phyloP scores from a whole-genome alignment of 2,888 invertebrate genomes.

The Leucophenga montana region DNA sequence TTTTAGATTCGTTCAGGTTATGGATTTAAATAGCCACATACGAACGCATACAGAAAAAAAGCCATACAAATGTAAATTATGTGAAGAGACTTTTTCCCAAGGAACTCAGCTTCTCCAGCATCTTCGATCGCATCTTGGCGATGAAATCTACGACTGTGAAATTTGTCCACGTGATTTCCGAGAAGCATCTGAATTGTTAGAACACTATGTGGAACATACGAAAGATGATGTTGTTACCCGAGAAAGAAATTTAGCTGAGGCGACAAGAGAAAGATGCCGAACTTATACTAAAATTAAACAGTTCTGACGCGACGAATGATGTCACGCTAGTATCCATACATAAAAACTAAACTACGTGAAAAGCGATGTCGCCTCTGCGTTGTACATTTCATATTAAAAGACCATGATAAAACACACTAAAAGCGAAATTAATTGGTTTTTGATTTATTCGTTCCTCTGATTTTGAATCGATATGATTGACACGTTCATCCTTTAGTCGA shows the following conservation, averaged over 20 bases:
- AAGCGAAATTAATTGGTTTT: too few species aligned
- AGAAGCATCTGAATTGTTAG: slow-evolving; percentile 41
- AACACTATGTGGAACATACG: slow-evolving; percentile 43
- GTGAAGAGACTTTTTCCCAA: slow-evolving; percentile 76
- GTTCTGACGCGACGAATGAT: not conserved
- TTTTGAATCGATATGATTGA: too few species aligned
- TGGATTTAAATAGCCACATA: slow-evolving; percentile 75
- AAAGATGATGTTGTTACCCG: slow-evolving; percentile 41
- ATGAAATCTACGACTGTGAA: slow-evolving; percentile 75
- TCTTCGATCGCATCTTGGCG: slow-evolving; percentile 75
- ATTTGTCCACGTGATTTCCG: slow-evolving; percentile 53
- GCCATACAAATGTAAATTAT: slow-evolving; percentile 72
- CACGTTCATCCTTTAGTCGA: too few species aligned
- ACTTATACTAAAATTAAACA: not conserved
- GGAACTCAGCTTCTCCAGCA: slow-evolving; percentile 77
- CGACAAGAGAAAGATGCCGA: not conserved
- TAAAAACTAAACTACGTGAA: too few species aligned
- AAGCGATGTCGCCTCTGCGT: too few species aligned
- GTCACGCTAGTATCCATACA: too few species aligned
- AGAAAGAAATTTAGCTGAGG: slow-evolving; percentile 38
- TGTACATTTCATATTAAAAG: too few species aligned
- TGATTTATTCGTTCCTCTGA: too few species aligned
- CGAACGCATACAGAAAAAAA: slow-evolving; percentile 75
- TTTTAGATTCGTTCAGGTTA: too few species aligned
- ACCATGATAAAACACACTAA: too few species aligned